Conservation (phyloP, 2,797 vertebrate species). For the Pterois miles region DNA sequence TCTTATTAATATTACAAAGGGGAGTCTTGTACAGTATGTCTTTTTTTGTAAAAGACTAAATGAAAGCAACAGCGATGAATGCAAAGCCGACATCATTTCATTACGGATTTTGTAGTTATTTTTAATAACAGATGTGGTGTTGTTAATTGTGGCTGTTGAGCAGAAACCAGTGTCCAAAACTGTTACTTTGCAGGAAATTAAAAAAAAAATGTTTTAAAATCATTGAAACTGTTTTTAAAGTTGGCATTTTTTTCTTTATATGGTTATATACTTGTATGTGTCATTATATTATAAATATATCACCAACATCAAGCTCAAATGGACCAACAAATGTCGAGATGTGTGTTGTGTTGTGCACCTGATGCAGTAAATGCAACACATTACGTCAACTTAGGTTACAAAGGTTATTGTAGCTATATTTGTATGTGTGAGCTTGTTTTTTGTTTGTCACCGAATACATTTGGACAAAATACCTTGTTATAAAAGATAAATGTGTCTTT, state of each 20-base stretch:
- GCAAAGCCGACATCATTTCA: background rate
- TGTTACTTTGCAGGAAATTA: background rate
- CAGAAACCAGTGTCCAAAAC: background rate
- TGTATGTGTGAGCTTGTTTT: background rate
- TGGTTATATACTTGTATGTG: background rate
- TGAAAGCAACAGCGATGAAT: background rate
- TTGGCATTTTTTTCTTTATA: background rate
- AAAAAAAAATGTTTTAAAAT: background rate
- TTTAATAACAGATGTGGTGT: constrained; percentile 3
- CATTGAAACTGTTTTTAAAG: background rate
- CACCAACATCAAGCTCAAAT: accelerated
- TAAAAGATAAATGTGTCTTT: background rate
- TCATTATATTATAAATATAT: background rate
- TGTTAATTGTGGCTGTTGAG: background rate
- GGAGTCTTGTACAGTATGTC: background rate
- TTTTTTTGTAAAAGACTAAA: constrained; percentile 8
- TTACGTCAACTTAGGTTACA: too few species aligned
- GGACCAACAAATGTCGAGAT: background rate
- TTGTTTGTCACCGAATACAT: background rate
- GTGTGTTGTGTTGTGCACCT: too few species aligned
- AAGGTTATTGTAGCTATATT: background rate
- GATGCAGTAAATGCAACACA: background rate
- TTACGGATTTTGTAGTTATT: background rate
- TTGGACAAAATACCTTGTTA: background rate
- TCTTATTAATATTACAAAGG: constrained; percentile 36